Evolutionary conservation across 2,797 vertebrate species (phyloP).

Genomic region (Anabacerthia variegaticeps): DNA sequence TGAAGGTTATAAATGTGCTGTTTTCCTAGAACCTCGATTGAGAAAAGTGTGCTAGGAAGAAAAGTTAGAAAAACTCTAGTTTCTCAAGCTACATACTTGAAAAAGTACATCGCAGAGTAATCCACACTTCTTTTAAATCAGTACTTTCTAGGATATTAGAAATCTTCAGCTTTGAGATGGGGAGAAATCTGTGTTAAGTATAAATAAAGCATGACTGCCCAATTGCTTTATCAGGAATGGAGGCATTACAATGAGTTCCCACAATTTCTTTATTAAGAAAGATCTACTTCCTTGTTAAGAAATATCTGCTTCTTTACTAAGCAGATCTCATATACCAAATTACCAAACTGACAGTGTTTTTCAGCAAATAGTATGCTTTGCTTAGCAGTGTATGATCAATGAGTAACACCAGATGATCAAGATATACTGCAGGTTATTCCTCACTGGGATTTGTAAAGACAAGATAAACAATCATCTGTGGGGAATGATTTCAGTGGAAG

Average conservation of each 20-base stretch:
- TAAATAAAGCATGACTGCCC: not conserved
- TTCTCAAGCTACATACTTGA: not conserved
- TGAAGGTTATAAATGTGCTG: not conserved
- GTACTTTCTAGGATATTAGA: not conserved
- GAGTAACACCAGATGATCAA: not conserved
- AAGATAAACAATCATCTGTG: not conserved
- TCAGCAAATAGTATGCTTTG: not conserved
- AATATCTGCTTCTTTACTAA: not conserved
- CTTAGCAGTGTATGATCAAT: not conserved
- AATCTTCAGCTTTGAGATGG: not conserved
- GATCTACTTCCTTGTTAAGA: not conserved
- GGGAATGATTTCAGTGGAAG: not conserved
- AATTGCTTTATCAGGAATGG: fast-evolving
- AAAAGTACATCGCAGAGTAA: not conserved
- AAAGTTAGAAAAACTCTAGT: not conserved
- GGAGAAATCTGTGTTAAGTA: not conserved
- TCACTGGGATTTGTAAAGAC: not conserved
- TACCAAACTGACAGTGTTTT: not conserved
- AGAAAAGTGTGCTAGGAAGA: not conserved
- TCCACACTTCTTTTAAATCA: not conserved
- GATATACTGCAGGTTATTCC: not conserved
- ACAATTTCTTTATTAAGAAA: not conserved
- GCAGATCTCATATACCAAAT: not conserved
- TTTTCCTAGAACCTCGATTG: fast-evolving
- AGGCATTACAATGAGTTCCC: not conserved